A percentile compares a stretch with the other conserved stretches of the same genome.
phyloP scores from a whole-genome alignment of 2,888 invertebrate species.

The Chrysopilus asiliformis region DNA sequence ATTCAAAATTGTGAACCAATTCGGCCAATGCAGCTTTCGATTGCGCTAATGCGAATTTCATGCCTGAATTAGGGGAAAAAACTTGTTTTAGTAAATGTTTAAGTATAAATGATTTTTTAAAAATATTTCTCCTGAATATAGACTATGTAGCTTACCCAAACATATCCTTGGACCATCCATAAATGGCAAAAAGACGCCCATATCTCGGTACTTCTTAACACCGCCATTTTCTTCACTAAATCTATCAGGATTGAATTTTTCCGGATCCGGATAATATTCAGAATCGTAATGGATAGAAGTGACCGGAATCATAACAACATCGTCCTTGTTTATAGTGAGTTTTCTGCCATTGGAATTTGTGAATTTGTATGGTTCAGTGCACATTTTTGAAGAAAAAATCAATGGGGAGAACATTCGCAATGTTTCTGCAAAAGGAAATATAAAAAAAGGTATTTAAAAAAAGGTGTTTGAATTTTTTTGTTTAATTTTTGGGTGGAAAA shows the following conservation, averaged over 20 bases:
- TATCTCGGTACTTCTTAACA: slow-evolving; percentile 19
- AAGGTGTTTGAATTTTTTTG: no score
- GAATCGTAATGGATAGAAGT: slow-evolving; percentile 36
- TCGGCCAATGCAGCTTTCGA: not conserved
- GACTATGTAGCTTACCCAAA: slow-evolving; percentile 22
- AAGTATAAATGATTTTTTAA: no score
- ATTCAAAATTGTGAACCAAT: not conserved
- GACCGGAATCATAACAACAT: slow-evolving; percentile 18
- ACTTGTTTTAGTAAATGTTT: not conserved
- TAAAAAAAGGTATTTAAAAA: no score
- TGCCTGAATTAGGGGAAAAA: not conserved
- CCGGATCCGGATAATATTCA: slow-evolving; percentile 37
- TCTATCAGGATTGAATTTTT: slow-evolving; percentile 40
- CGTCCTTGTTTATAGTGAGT: no score
- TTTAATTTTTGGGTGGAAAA: not conserved
- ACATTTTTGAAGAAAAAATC: not conserved
- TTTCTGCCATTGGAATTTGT: no score
- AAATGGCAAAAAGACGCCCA: slow-evolving; percentile 29
- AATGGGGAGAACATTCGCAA: not conserved
- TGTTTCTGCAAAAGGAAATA: not conserved
- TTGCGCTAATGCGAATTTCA: not conserved
- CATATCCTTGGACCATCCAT: slow-evolving; percentile 35
- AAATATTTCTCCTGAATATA: no score
- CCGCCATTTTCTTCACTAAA: slow-evolving; percentile 31
- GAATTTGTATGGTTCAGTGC: slow-evolving; percentile 1